Percentiles rank a stretch among this genome's conserved stretches.
phyloP scores from a whole-genome alignment of 2,797 vertebrate genomes.

The Melanogrammus aeglefinus region DNA sequence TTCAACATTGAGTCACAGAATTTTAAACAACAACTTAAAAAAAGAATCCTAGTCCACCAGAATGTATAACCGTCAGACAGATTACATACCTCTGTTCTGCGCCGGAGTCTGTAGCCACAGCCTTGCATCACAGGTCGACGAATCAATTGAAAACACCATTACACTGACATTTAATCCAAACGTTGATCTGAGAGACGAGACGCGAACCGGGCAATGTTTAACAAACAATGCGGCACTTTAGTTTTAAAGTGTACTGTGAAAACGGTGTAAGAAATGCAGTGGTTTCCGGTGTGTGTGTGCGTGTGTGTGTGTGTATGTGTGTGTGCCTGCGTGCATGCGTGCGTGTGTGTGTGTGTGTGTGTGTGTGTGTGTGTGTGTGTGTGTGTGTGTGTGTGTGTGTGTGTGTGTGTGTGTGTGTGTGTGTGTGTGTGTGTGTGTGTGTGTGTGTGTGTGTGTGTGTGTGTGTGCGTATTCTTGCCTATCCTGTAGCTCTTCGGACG shows the following conservation, averaged over 20 bases:
- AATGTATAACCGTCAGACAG: not conserved
- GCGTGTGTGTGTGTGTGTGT: not conserved
- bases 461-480: not conserved
- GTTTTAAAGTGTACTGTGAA: no score
- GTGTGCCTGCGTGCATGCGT: not conserved
- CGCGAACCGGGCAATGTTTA: no score
- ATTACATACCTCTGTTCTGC: not conserved
- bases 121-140: not conserved
- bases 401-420: not conserved
- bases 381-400: not conserved
- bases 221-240: no score
- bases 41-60: no score
- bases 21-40: no score
- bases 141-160: not conserved
- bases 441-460: not conserved
- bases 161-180: not conserved
- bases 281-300: not conserved
- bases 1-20: no score
- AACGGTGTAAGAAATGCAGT: no score
- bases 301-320: not conserved
- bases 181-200: not conserved
- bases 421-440: not conserved
- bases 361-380: not conserved
- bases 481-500: constrained; percentile 78
- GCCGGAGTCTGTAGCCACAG: not conserved